Evolutionary conservation across 2,888 invertebrate genomes (phyloP).

Genomic region (Drosophila siamana): DNA sequence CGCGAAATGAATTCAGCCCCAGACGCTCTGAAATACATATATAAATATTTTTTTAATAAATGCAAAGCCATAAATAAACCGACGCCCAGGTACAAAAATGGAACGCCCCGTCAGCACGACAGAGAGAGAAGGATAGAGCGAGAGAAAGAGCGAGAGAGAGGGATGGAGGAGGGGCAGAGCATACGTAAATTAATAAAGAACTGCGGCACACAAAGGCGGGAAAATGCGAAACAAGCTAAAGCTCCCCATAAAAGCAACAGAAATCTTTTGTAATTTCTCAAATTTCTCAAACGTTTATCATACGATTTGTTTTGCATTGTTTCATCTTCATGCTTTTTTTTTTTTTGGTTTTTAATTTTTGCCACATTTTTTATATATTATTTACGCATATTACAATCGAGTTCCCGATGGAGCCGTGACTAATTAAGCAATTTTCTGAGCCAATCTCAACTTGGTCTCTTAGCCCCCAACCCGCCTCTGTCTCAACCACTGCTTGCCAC

Average conservation of each 20-base stretch:
- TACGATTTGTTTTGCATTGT: conserved; percentile 41
- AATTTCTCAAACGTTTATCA: conserved; percentile 73
- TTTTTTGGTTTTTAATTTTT: conserved; percentile 34
- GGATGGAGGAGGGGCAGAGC: conserved; percentile 5
- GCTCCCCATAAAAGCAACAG: conserved; percentile 8
- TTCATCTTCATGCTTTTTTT: conserved; percentile 13
- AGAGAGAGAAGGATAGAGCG: background rate
- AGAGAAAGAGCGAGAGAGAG: background rate
- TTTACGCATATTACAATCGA: conserved; percentile 68
- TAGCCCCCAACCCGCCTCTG: background rate
- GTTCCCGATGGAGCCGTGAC: conserved; percentile 60
- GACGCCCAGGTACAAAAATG: conserved; percentile 66
- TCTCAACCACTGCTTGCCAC: conserved; percentile 12
- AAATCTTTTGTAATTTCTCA: conserved; percentile 70
- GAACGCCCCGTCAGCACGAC: conserved; percentile 20
- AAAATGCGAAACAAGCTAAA: conserved; percentile 40
- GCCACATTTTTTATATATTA: conserved; percentile 75
- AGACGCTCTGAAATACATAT: conserved; percentile 10
- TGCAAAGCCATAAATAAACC: conserved; percentile 78
- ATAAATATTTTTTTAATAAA: conserved; percentile 66
- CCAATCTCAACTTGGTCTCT: conserved; percentile 56
- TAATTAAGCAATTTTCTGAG: conserved; percentile 80
- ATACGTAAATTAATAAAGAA: conserved; percentile 63
- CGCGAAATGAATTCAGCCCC: conserved; percentile 46
- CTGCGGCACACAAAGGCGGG: conserved; percentile 36